Evolutionary conservation across 2,113 vertebrate genomes (phyloP), one percentile per base, ranked within the genome.

Genomic region (Lepisosteus osseus): DNA sequence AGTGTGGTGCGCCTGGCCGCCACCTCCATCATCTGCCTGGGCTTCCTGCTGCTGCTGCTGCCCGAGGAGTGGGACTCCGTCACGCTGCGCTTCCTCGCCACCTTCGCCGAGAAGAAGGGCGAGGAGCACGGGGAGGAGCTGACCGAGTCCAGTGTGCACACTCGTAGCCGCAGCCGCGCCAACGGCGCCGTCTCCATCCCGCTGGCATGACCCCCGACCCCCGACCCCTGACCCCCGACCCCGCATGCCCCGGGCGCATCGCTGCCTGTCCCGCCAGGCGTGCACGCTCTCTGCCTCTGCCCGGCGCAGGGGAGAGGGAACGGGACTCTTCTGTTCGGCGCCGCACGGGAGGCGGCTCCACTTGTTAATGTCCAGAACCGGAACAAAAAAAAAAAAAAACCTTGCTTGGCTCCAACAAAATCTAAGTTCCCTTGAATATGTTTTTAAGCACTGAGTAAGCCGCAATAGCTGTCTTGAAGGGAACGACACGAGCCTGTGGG

Each of bases 11-110:
- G 97, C 9, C 82, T 99, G 83, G 93, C 96, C 6, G 97, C 97
- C 57, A 98, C 96, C 76, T 93, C 95, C 86, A 93, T 98, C 82
- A 99, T 99, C 81, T 98, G 96, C 86, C 79, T 97, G 3, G 97
- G 96, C 0, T 99, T 99, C 83, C 87, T 99, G 80, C 92, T 99
- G 15, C 91, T 99, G 92, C 89, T 99, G 57, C 88, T 99, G 65
- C 97, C 97, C 0, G 97, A 99, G 78, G 96, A 99, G 79, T 99
- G 97, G 97, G 97, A 99, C 67, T 94, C 97, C 9, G 94, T 97
- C 67, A 98, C 95, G 0, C 89, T 99, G 85, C 89, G 94, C 65
- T 97, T 98, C 87, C 92, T 99, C 79, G 93, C 96, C 79, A 93
- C 86, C 83, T 85, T 99, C 56, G 95, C 95, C 41, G 97, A 99